Evolutionary conservation across 2,888 invertebrate genomes (phyloP).

Genomic region (Pogonocherus hispidulus): DNA sequence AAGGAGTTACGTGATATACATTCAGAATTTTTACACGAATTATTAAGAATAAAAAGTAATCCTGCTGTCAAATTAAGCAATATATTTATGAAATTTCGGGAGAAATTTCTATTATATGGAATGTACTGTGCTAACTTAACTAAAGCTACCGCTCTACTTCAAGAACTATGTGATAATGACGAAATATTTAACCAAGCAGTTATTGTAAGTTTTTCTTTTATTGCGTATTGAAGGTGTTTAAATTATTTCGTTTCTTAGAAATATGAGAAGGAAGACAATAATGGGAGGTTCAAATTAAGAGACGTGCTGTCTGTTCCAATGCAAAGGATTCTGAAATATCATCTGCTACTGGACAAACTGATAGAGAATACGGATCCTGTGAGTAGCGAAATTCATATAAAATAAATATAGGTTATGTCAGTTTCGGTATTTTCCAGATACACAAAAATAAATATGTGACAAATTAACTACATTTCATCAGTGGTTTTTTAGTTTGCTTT

Average conservation of each 20-base stretch:
- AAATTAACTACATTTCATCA: too few species aligned
- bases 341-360: conserved; percentile 90
- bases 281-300: conserved; percentile 93
- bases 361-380: conserved; percentile 88
- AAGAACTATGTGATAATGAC: conserved; percentile 80
- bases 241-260: conserved; percentile 73
- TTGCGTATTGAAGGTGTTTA: not conserved
- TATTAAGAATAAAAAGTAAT: conserved; percentile 80
- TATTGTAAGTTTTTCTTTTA: conserved; percentile 71
- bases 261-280: conserved; percentile 94
- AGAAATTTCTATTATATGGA: conserved; percentile 93
- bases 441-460: too few species aligned
- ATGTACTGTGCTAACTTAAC: conserved; percentile 96
- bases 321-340: conserved; percentile 98
- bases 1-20: conserved; percentile 91
- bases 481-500: too few species aligned
- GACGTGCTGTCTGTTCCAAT: conserved; percentile 98
- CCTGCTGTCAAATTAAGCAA: conserved; percentile 78
- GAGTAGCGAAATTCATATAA: conserved; percentile 60
- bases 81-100: conserved; percentile 92
- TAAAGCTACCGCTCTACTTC: conserved; percentile 87
- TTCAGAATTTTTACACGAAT: conserved; percentile 84
- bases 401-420: too few species aligned
- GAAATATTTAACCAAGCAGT: conserved; percentile 77
- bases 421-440: too few species aligned